Conservation (phyloP, 2,888 invertebrate species). For the Cistogaster globosa region DNA sequence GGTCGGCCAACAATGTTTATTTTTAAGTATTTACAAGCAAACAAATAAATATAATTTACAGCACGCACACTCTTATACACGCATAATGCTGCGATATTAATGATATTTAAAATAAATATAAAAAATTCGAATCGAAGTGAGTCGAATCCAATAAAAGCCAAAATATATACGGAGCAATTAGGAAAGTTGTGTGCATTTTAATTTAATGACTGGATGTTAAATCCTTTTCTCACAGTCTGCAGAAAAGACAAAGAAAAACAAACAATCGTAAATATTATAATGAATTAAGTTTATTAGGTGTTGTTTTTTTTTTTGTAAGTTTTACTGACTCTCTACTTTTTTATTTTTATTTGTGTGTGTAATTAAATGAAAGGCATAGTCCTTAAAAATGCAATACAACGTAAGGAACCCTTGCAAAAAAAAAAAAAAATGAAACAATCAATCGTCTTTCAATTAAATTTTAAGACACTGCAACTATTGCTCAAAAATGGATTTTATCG, state of each 20-base stretch:
- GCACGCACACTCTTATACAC: not conserved
- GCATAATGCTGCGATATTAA: conserved; percentile 22
- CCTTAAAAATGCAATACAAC: too few species aligned
- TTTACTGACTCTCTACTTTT: too few species aligned
- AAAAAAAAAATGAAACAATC: too few species aligned
- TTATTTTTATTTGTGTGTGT: too few species aligned
- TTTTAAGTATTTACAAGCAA: conserved; percentile 33
- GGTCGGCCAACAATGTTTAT: conserved; percentile 15
- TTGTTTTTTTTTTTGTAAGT: too few species aligned
- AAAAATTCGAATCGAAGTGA: not conserved
- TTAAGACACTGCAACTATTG: too few species aligned
- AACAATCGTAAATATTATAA: not conserved
- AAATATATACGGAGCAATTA: not conserved
- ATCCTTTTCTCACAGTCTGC: not conserved
- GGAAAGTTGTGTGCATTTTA: not conserved
- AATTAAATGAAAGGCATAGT: too few species aligned
- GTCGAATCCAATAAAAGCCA: conserved; percentile 5
- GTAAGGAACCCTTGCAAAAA: too few species aligned
- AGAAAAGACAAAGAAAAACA: not conserved
- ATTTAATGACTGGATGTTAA: not conserved
- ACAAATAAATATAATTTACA: conserved; percentile 26
- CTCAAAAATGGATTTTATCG: too few species aligned
- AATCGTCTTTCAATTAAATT: too few species aligned
- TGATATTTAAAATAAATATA: conserved; percentile 46
- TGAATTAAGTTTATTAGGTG: too few species aligned